These are phyloP conservation scores for Columba guinea DNA, from an alignment of 2,797 vertebrate genomes.

Conservation along the genomic window DNA sequence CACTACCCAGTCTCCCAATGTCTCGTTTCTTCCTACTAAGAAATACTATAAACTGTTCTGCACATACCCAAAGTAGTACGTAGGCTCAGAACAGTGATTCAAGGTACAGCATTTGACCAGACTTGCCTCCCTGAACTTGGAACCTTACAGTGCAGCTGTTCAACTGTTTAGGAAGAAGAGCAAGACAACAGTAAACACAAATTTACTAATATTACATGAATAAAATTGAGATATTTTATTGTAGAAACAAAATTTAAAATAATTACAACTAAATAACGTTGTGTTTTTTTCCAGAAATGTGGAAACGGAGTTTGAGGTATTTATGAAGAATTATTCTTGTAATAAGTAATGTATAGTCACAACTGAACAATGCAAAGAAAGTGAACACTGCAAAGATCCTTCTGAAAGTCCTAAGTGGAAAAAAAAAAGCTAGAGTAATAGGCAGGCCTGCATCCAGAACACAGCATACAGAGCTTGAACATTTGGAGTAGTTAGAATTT, in stretches of 20 bases:
- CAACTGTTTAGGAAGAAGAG: not conserved
- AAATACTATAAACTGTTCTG: not conserved
- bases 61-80: not conserved
- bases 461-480: not conserved
- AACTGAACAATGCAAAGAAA: not conserved
- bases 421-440: not conserved
- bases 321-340: not conserved
- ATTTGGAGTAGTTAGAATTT: not conserved
- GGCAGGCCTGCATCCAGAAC: not conserved
- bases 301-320: not conserved
- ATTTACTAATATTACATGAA: not conserved
- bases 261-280: not conserved
- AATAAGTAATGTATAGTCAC: not conserved
- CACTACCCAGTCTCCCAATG: not conserved
- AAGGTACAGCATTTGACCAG: not conserved
- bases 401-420: not conserved
- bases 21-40: not conserved
- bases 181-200: not conserved
- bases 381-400: not conserved
- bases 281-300: fast-evolving
- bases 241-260: not conserved
- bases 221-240: not conserved
- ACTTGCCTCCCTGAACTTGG: not conserved
- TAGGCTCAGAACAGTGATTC: not conserved
- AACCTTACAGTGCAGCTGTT: not conserved